Conservation (phyloP, 2,797 vertebrate species). For the Chaetophractus vellerosus region DNA sequence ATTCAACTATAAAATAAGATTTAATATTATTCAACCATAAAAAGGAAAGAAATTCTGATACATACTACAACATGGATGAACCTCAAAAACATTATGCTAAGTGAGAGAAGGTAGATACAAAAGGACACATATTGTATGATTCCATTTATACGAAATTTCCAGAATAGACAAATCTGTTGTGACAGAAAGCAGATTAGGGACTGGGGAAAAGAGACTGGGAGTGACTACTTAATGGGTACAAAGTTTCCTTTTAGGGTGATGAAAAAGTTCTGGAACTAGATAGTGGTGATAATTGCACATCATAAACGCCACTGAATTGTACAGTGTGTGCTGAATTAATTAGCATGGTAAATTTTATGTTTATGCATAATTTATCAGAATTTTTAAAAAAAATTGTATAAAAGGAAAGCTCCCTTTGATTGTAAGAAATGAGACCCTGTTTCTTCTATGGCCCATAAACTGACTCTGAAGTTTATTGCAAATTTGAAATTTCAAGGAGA, state of each 20-base stretch:
- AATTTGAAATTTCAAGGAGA: neutral
- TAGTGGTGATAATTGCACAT: neutral
- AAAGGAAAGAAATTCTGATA: neutral
- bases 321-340: neutral
- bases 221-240: neutral
- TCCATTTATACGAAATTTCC: neutral
- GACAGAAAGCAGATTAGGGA: neutral
- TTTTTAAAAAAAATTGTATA: neutral
- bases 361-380: neutral
- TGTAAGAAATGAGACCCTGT: neutral
- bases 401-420: neutral
- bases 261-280: neutral
- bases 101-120: neutral
- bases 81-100: neutral
- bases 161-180: too few species aligned
- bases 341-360: neutral
- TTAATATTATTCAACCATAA: neutral
- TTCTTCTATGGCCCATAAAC: neutral
- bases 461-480: neutral
- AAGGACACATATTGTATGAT: neutral
- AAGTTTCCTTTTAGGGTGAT: neutral
- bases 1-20: neutral
- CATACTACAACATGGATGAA: neutral
- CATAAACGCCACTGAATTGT: neutral
- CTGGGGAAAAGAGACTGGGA: neutral